A percentile compares a stretch with the other conserved stretches of the same genome.
Evolutionary conservation across 2,888 invertebrate genomes (phyloP).

Genomic region (Erebia ligea): DNA sequence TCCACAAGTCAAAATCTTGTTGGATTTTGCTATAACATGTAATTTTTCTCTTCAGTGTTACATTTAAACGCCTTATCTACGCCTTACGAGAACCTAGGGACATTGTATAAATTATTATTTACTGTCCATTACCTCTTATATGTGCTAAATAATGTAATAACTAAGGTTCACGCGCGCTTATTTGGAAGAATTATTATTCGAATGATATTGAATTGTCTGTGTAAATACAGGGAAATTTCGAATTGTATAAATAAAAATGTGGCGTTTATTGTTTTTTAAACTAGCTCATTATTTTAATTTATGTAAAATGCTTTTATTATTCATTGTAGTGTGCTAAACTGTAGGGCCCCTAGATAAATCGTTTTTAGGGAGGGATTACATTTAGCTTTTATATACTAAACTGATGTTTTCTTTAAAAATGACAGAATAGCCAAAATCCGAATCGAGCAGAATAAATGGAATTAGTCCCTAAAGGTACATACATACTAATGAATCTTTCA

Average conservation of each 20-base stretch:
- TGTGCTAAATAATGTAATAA: not conserved
- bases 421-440: no score
- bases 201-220: not conserved
- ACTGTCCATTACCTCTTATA: not conserved
- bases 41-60: not conserved
- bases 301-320: not conserved
- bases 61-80: not conserved
- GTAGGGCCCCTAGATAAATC: not conserved
- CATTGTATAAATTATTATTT: not conserved
- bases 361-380: no score
- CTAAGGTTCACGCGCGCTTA: not conserved
- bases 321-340: not conserved
- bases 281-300: not conserved
- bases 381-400: no score
- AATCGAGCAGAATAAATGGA: not conserved
- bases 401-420: no score
- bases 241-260: not conserved
- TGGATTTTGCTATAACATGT: not conserved
- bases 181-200: not conserved
- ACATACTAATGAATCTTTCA: not conserved
- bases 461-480: not conserved
- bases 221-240: conserved; percentile 5
- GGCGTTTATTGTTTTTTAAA: conserved; percentile 3
- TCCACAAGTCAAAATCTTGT: no score
- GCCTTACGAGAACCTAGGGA: not conserved